A percentile compares a stretch with the other conserved stretches of the same genome.
phyloP scores from a whole-genome alignment of 1,140 invertebrate genomes.

The Caerostris darwini region DNA sequence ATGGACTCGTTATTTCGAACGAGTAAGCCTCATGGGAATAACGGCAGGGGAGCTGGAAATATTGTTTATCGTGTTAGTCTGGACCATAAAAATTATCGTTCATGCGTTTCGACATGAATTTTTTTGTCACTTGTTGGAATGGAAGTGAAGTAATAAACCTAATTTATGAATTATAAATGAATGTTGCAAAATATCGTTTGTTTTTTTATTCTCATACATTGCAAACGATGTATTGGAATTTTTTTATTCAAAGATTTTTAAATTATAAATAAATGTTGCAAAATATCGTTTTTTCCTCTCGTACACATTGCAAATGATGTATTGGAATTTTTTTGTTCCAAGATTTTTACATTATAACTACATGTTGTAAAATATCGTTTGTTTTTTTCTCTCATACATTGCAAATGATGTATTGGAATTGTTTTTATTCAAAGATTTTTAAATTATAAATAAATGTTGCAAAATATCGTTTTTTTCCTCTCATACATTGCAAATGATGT shows the following conservation, averaged over 20 bases:
- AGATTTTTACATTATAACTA: too few relatives aligned
- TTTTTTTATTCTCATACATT: not conserved
- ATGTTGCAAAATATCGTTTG: not conserved
- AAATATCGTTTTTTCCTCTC: too few relatives aligned
- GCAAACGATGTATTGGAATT: too few relatives aligned
- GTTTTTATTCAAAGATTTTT: too few relatives aligned
- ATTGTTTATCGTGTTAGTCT: not conserved
- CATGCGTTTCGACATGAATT: conserved; percentile 26
- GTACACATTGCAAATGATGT: too few relatives aligned
- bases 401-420: too few relatives aligned
- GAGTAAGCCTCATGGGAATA: not conserved
- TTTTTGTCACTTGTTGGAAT: not conserved
- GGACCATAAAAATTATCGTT: not conserved
- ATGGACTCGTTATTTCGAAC: not conserved
- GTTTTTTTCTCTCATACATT: not conserved
- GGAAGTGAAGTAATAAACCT: not conserved
- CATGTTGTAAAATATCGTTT: not conserved
- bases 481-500: too few relatives aligned
- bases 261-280: too few relatives aligned
- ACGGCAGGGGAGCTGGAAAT: not conserved
- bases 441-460: too few relatives aligned
- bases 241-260: too few relatives aligned
- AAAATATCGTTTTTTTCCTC: too few relatives aligned
- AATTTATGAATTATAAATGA: not conserved
- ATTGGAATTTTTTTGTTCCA: too few relatives aligned